A percentile compares a stretch with the other conserved stretches of the same genome.
Evolutionary conservation across 1,140 invertebrate genomes (phyloP).

Genomic region (Cyphomyrmex costatus): DNA sequence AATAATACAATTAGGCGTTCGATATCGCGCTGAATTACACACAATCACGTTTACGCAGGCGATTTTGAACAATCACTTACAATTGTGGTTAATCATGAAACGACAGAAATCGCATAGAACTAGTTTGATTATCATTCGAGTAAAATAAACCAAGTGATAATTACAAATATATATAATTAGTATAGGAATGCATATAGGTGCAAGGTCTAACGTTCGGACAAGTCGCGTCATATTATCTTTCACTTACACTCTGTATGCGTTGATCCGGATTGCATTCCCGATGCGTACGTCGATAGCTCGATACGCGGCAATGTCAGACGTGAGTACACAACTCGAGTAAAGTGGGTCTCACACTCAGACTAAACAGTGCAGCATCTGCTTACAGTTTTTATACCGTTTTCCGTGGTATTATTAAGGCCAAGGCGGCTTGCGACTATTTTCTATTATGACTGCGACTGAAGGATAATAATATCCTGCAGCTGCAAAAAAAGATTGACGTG

Average conservation of each 20-base stretch:
- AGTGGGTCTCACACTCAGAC: constrained; percentile 42
- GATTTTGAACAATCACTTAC: constrained; percentile 43
- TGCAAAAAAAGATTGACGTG: constrained; percentile 4
- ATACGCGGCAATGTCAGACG: constrained; percentile 15
- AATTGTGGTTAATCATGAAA: constrained; percentile 30
- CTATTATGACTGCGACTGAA: constrained; percentile 47
- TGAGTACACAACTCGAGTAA: constrained; percentile 9
- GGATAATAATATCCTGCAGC: constrained; percentile 21
- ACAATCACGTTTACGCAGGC: constrained; percentile 24
- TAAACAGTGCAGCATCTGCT: constrained; percentile 47
- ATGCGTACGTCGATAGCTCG: constrained; percentile 32
- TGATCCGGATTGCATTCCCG: constrained; percentile 16
- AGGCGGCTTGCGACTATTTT: constrained; percentile 33
- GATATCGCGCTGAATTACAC: constrained; percentile 18
- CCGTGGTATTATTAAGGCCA: constrained; percentile 27
- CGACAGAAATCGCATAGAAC: constrained; percentile 32
- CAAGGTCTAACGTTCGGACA: background rate
- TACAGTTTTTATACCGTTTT: constrained; percentile 26
- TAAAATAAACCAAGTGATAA: background rate
- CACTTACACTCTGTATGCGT: background rate
- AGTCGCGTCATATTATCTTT: constrained; percentile 2
- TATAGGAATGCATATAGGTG: constrained; percentile 7
- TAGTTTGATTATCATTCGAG: constrained; percentile 9
- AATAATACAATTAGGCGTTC: constrained; percentile 10
- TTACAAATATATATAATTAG: constrained; percentile 41